Evolutionary conservation across 2,797 vertebrate species (phyloP).

Genomic region (Epinephelus coioides): DNA sequence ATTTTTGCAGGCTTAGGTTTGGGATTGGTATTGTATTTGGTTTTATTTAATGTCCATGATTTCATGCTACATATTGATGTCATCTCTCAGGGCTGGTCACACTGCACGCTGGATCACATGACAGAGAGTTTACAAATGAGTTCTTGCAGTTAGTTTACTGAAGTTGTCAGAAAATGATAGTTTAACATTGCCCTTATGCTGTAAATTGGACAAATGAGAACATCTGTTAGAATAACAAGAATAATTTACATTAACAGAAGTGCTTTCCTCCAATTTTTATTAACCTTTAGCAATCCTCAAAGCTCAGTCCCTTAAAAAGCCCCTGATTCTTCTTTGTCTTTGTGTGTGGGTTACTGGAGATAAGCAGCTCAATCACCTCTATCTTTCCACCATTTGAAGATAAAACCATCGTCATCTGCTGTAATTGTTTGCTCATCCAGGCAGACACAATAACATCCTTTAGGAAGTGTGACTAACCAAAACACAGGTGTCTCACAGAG

Average conservation of each 20-base stretch:
- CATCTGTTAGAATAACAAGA: background rate
- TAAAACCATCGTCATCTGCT: conserved; percentile 64
- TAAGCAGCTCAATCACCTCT: conserved; percentile 60
- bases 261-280: background rate
- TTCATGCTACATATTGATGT: background rate
- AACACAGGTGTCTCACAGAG: conserved; percentile 74
- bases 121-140: background rate
- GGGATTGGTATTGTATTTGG: background rate
- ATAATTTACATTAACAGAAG: background rate
- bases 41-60: background rate
- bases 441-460: conserved; percentile 80
- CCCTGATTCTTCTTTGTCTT: conserved; percentile 18
- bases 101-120: background rate
- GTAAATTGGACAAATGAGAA: background rate
- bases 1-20: background rate
- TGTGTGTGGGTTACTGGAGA: conserved; percentile 40
- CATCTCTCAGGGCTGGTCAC: background rate
- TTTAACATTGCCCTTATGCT: background rate
- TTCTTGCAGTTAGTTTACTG: background rate
- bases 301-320: conserved; percentile 24
- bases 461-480: conserved; percentile 81
- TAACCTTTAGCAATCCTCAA: background rate
- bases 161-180: background rate
- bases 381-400: conserved; percentile 58
- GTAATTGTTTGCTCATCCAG: conserved; percentile 70